These are phyloP conservation scores for Minunthozetes semirufus DNA, from an alignment of 2,888 invertebrate species.

Conservation along the genomic window DNA sequence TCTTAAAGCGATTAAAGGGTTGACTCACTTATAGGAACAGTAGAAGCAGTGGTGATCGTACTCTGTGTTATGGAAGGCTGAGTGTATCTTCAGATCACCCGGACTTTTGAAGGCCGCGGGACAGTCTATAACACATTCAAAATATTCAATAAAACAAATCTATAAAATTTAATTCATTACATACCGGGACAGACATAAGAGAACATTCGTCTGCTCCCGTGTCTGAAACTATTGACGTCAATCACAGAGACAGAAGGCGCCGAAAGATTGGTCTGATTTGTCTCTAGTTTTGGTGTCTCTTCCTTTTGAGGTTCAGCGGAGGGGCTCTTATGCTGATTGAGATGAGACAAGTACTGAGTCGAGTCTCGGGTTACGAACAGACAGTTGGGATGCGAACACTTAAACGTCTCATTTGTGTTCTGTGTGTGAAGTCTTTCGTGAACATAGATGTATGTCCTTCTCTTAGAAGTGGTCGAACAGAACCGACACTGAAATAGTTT, in stretches of 20 bases:
- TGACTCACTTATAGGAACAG: constrained; percentile 46
- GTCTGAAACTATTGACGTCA: constrained; percentile 34
- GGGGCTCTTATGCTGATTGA: not conserved
- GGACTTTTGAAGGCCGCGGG: constrained; percentile 74
- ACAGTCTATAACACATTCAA: constrained; percentile 54
- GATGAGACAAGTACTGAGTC: constrained; percentile 14
- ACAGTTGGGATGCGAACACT: constrained; percentile 35
- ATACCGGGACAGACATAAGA: constrained; percentile 38
- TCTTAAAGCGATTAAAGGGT: not conserved
- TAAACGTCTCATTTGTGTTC: constrained; percentile 41
- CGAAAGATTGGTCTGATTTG: not conserved
- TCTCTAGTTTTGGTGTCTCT: not conserved
- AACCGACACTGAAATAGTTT: constrained; percentile 77
- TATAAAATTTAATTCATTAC: not conserved
- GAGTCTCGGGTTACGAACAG: not conserved
- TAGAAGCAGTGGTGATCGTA: constrained; percentile 57
- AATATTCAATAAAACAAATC: not conserved
- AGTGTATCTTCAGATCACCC: constrained; percentile 65
- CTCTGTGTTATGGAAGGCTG: constrained; percentile 61
- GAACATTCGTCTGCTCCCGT: constrained; percentile 37
- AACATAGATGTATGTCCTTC: constrained; percentile 69
- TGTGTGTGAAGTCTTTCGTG: constrained; percentile 70
- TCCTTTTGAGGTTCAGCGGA: not conserved
- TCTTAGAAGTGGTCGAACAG: constrained; percentile 75
- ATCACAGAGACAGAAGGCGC: constrained; percentile 20